Base-by-base conservation (phyloP, 1,140 invertebrate genomes). In the Nasonia giraulti region DNA sequence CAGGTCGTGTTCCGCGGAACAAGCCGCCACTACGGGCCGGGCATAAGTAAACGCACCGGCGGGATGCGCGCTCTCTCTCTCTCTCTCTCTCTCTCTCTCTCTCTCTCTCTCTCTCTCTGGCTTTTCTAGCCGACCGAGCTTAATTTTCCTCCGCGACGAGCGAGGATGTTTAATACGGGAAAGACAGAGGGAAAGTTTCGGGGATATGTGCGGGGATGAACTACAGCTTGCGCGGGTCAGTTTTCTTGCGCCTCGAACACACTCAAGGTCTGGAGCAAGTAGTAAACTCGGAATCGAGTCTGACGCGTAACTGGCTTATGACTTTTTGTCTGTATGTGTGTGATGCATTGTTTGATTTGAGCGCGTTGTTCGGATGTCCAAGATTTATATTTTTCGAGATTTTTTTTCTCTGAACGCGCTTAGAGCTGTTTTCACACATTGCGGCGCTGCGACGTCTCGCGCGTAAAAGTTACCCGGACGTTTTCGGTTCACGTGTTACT, bases 11-110 rank as follows among this genome's bases (percentile, higher is more conserved):
- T 47, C 73, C 71, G n/a, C n/a, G 31, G 40, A 82, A 71, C 71
- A 80, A 82, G 44, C 74, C 33, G 68, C 37, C 68, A 5, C 31
- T 81, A 85, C 73, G 84, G 71, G 79, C 40, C 71, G 37, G 69
- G 83, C 78, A 85, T 80, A 85, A 85, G 71, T 75, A 85, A 85
- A 47, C 62, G 62, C 73, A 66, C 8, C 44, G 66, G 47, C 4
- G 3, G 27, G 23, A 20, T 71, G 14, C 79, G n/a, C 79, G 12
- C 27, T 27, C 27, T 27, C 27, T 27, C 27, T 27, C 27, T 27
- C 27, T 37, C 33, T 20, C 47, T 50, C 5, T 62, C n/a, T 44
- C 40, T 10, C 40, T 83, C 44, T 37, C 20, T 14, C 33, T 37
- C 20, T 17, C 33, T 37, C 33, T 20, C 47, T 50, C 5, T 62